phyloP scores from a whole-genome alignment of 2,113 vertebrate species.

The Anoura caudifer region DNA sequence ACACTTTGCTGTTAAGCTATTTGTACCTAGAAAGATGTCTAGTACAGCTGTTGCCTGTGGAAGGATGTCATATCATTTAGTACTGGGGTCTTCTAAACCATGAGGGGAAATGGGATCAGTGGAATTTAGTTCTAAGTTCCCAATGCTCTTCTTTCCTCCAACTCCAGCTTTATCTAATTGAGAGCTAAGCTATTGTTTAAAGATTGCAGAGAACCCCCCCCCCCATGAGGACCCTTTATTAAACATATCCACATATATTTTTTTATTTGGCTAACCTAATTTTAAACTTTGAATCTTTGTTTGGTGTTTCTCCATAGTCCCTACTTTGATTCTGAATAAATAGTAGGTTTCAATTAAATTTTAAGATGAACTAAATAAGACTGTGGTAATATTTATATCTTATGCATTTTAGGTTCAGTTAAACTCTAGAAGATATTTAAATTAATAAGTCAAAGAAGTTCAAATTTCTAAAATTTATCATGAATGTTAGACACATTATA shows the following conservation, averaged over 20 bases:
- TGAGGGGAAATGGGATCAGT: neutral
- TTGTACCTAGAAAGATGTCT: neutral
- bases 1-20: neutral
- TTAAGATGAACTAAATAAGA: neutral
- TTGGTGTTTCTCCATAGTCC: neutral
- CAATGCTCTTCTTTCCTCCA: neutral
- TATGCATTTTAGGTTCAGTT: constrained; percentile 28
- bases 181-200: neutral
- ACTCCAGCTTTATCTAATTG: neutral
- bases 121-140: neutral
- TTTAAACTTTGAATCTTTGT: neutral
- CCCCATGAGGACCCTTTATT: neutral
- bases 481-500: neutral
- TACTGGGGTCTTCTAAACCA: neutral
- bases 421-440: neutral
- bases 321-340: neutral
- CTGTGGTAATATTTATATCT: neutral
- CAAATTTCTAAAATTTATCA: neutral
- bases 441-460: neutral
- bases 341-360: neutral
- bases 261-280: neutral
- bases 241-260: neutral
- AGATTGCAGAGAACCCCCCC: neutral
- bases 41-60: neutral
- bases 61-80: neutral